phyloP scores from a whole-genome alignment of 2,113 vertebrate species.

The Centrocercus urophasianus region DNA sequence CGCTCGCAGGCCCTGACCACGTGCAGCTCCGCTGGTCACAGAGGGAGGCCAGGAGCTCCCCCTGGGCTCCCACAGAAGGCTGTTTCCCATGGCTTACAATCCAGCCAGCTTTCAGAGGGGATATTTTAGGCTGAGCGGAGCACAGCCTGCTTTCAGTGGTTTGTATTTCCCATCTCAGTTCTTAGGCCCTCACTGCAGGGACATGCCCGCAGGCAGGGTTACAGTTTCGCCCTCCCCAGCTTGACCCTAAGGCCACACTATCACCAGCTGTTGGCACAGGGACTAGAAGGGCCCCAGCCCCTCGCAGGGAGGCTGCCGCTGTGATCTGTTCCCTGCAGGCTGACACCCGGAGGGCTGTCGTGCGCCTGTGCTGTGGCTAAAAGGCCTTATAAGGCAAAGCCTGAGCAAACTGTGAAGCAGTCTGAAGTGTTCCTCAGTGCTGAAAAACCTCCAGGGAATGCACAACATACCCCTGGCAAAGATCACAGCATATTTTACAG shows the following conservation, averaged over 20 bases:
- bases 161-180: background rate
- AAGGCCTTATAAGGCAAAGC: conserved; percentile 88
- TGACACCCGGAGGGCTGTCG: conserved; percentile 73
- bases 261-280: conserved; percentile 8
- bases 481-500: conserved; percentile 75
- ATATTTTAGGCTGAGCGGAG: conserved; percentile 23
- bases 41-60: background rate
- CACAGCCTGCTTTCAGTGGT: background rate
- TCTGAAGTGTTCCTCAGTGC: conserved; percentile 75
- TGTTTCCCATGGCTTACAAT: conserved; percentile 8
- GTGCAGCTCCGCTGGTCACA: accelerated
- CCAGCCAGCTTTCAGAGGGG: background rate
- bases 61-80: background rate
- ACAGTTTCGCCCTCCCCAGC: background rate
- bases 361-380: conserved; percentile 73
- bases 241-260: background rate
- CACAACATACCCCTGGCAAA: conserved; percentile 78
- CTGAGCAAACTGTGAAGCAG: conserved; percentile 65
- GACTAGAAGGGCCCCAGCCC: conserved; percentile 2
- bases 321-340: conserved; percentile 72
- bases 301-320: conserved; percentile 37
- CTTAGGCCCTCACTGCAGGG: background rate
- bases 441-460: conserved; percentile 78
- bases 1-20: background rate
- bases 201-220: background rate